phyloP scores from a whole-genome alignment of 2,113 vertebrate species.

The Poeciliopsis prolifica region DNA sequence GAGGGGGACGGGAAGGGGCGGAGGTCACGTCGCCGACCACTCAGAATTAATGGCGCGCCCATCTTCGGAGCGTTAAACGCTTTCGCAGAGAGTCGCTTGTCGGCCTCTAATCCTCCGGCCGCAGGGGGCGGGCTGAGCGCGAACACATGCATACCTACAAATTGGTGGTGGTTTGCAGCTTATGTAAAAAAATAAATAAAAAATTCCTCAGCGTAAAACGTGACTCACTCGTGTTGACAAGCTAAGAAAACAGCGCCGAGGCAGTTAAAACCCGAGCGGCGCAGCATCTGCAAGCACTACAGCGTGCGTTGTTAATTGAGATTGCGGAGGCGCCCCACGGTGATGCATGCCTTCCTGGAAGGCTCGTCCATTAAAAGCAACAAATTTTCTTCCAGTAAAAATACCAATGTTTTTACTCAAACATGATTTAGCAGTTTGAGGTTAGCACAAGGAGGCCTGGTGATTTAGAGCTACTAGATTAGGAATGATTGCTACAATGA shows the following conservation, averaged over 20 bases:
- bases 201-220: constrained; percentile 17
- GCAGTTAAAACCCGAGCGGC: not conserved
- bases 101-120: constrained; percentile 55
- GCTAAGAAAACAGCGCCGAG: constrained; percentile 15
- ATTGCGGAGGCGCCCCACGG: constrained; percentile 23
- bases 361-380: constrained; percentile 39
- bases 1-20: constrained; percentile 22
- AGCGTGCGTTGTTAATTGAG: constrained; percentile 10
- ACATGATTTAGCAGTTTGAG: constrained; percentile 31
- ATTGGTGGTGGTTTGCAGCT: constrained; percentile 29
- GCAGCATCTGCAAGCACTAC: constrained; percentile 33
- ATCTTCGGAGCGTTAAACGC: constrained; percentile 68
- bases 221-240: constrained; percentile 36
- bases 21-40: constrained; percentile 71
- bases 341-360: constrained; percentile 29
- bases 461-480: constrained; percentile 25
- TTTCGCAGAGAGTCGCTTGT: constrained; percentile 76
- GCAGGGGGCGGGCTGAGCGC: constrained; percentile 47
- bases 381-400: constrained; percentile 23
- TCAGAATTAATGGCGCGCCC: constrained; percentile 71
- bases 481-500: constrained; percentile 9
- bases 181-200: constrained; percentile 11
- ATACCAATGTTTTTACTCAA: constrained; percentile 42
- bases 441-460: constrained; percentile 7
- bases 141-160: constrained; percentile 27